Conservation (phyloP, 2,888 invertebrate genomes). For the Phasia obesa region DNA sequence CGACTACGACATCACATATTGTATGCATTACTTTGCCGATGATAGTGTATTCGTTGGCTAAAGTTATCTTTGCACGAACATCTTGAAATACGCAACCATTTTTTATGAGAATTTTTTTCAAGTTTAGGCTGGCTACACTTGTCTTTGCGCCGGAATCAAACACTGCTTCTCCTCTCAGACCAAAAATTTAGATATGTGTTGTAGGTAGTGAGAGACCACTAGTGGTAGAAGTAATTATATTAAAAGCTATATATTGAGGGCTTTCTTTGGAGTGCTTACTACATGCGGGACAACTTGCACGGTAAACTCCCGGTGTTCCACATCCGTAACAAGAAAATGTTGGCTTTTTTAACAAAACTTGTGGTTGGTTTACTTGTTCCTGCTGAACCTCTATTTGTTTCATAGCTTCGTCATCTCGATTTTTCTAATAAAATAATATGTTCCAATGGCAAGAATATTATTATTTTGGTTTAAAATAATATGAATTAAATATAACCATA, state of each 20-base stretch:
- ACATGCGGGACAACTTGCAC: neutral
- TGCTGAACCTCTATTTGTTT: no score
- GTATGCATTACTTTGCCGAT: conserved; percentile 10
- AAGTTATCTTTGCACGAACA: conserved; percentile 36
- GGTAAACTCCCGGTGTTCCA: neutral
- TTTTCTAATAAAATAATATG: no score
- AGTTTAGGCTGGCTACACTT: conserved; percentile 29
- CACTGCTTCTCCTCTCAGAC: neutral
- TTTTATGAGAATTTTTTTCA: conserved; percentile 18
- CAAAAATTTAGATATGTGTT: conserved; percentile 6
- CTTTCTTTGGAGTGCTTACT: neutral
- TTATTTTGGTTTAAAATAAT: no score
- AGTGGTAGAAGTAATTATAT: neutral
- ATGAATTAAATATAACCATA: no score
- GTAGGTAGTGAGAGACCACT: neutral
- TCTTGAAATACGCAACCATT: conserved; percentile 52
- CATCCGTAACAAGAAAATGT: no score
- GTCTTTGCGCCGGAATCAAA: conserved; percentile 2
- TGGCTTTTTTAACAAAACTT: no score
- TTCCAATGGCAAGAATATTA: no score
- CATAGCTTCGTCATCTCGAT: no score
- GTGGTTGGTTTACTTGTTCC: no score
- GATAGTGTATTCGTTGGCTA: conserved; percentile 53
- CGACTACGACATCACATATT: neutral
- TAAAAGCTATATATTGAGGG: conserved; percentile 5